A percentile compares a stretch with the other conserved stretches of the same genome.
phyloP scores from a whole-genome alignment of 2,888 invertebrate genomes.

The Stenotaenia linearis region DNA sequence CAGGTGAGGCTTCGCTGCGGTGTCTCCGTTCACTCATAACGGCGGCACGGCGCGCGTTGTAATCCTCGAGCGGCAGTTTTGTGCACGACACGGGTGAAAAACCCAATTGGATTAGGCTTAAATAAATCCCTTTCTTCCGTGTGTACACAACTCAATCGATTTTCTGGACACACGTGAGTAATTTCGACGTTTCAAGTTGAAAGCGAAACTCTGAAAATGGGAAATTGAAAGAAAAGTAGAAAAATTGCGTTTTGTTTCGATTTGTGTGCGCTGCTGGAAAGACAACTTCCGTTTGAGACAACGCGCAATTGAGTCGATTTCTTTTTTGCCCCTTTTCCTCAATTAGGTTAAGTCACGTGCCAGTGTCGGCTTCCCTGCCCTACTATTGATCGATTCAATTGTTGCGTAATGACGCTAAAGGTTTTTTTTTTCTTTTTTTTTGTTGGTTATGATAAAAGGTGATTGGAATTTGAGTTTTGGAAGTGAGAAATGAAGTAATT shows the following conservation, averaged over 20 bases:
- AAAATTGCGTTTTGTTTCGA: neutral
- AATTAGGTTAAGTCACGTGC: slow-evolving; percentile 10
- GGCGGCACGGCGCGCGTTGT: neutral
- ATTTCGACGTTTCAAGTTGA: neutral
- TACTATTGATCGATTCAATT: neutral
- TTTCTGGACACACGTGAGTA: neutral
- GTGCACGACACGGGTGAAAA: slow-evolving; percentile 26
- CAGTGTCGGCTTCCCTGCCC: neutral
- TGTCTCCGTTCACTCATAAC: neutral
- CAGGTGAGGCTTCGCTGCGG: neutral
- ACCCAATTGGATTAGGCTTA: slow-evolving; percentile 21
- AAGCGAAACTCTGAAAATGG: neutral
- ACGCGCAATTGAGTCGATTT: too few species aligned
- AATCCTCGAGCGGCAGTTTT: slow-evolving; percentile 22
- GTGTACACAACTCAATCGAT: slow-evolving; percentile 3
- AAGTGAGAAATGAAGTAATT: too few species aligned
- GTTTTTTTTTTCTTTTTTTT: neutral
- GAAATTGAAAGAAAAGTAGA: neutral
- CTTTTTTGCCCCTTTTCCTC: neutral
- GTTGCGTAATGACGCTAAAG: neutral
- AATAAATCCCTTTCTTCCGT: neutral
- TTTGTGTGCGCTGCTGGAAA: neutral
- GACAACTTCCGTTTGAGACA: neutral
- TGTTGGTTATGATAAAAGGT: too few species aligned
- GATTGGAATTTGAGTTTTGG: too few species aligned